These are phyloP conservation scores for Peromyscus nudipes DNA, from an alignment of 2,797 vertebrate species.

Conservation along the genomic window DNA sequence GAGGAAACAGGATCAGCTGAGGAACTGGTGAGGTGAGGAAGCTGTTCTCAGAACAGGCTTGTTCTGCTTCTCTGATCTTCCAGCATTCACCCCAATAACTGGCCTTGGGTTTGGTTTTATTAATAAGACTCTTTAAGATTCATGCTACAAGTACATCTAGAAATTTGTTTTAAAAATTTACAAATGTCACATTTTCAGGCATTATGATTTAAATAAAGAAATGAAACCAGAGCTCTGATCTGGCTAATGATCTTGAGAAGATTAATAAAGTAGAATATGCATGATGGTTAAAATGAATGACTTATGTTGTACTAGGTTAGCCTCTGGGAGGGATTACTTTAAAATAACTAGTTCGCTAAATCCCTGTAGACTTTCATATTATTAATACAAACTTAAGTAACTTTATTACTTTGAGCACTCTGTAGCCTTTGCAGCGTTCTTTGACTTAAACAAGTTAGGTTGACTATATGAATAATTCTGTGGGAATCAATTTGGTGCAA, in stretches of 20 bases:
- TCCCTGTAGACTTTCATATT: slow-evolving; percentile 22
- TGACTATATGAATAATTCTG: slow-evolving; percentile 1
- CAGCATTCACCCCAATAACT: too few relatives aligned
- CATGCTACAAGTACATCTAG: too few relatives aligned
- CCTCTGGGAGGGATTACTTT: background rate
- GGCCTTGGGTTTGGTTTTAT: too few relatives aligned
- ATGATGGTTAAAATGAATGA: background rate
- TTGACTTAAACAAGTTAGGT: background rate
- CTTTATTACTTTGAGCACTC: background rate
- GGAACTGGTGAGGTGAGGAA: too few relatives aligned
- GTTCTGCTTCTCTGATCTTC: too few relatives aligned
- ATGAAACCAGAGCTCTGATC: background rate
- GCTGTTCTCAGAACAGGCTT: too few relatives aligned
- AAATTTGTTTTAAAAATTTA: background rate
- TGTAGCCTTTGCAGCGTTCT: background rate
- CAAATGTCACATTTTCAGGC: background rate
- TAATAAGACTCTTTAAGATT: too few relatives aligned
- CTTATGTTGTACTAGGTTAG: background rate
- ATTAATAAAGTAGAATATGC: background rate
- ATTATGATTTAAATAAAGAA: background rate
- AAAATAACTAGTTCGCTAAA: slow-evolving; percentile 51
- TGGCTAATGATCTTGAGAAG: background rate
- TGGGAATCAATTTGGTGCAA: background rate
- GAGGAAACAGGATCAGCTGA: too few relatives aligned
- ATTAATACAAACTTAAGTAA: slow-evolving; percentile 5